Evolutionary conservation across 2,113 vertebrate species (phyloP).

Genomic region (Equus quagga): DNA sequence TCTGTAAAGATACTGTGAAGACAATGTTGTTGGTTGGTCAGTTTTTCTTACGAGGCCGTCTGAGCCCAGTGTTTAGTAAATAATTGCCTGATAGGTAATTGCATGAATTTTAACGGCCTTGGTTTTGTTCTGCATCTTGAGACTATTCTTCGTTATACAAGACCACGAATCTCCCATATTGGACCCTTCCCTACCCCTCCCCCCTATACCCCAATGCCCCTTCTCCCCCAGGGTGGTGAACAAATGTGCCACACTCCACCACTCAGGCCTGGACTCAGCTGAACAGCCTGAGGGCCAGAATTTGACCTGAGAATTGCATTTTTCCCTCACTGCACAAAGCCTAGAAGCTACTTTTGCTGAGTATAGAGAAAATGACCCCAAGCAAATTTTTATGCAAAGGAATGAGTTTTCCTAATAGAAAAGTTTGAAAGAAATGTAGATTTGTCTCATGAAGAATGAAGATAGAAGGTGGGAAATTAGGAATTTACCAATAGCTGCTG

Average conservation of each 20-base stretch:
- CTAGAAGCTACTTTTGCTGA: constrained; percentile 45
- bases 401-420: constrained; percentile 51
- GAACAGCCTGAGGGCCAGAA: background rate
- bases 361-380: background rate
- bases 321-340: background rate
- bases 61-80: background rate
- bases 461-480: background rate
- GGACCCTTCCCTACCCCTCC: background rate
- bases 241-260: background rate
- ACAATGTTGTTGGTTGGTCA: background rate
- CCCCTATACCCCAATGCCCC: background rate
- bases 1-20: background rate
- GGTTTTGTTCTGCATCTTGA: constrained; percentile 38
- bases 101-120: background rate
- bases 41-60: background rate
- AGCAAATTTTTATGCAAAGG: background rate
- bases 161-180: background rate
- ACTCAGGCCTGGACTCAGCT: background rate
- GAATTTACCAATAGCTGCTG: constrained; percentile 26
- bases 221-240: background rate
- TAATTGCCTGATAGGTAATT: background rate
- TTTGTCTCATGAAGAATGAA: constrained; percentile 33
- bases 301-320: constrained; percentile 35
- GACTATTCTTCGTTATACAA: background rate
- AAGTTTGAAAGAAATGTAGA: constrained; percentile 23